Percentiles rank a stretch among this genome's conserved stretches.
phyloP scores from a whole-genome alignment of 1,140 invertebrate species.

The Apocrypta bakeri region DNA sequence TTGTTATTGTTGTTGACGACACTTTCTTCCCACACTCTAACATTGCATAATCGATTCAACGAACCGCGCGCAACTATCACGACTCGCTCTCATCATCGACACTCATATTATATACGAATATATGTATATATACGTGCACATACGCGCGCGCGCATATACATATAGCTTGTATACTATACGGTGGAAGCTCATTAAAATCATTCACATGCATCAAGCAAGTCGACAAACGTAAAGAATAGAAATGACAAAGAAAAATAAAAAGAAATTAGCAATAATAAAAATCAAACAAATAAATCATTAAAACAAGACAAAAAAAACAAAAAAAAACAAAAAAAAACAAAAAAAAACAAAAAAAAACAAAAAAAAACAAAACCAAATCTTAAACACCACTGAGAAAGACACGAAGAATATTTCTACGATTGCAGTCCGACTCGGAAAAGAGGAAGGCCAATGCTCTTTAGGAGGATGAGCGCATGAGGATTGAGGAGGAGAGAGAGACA shows the following conservation, averaged over 20 bases:
- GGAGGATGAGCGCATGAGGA: conserved; percentile 30
- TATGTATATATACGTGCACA: too few species aligned
- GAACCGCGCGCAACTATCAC: background rate
- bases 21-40: background rate
- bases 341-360: background rate
- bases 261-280: too few species aligned
- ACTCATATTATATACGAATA: background rate
- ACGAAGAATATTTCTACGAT: conserved; percentile 50
- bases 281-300: too few species aligned
- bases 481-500: conserved; percentile 18
- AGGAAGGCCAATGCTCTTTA: conserved; percentile 53
- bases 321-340: too few species aligned
- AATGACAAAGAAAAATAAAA: too few species aligned
- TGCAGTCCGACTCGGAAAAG: conserved; percentile 51
- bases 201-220: too few species aligned
- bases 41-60: background rate
- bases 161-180: background rate
- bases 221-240: too few species aligned
- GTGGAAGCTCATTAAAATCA: background rate
- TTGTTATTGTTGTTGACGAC: background rate
- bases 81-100: background rate
- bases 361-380: conserved; percentile 23
- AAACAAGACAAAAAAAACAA: too few species aligned
- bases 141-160: too few species aligned
- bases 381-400: conserved; percentile 25